Conservation (phyloP, 2,113 vertebrate genomes). For the Tragelaphus strepsiceros region DNA sequence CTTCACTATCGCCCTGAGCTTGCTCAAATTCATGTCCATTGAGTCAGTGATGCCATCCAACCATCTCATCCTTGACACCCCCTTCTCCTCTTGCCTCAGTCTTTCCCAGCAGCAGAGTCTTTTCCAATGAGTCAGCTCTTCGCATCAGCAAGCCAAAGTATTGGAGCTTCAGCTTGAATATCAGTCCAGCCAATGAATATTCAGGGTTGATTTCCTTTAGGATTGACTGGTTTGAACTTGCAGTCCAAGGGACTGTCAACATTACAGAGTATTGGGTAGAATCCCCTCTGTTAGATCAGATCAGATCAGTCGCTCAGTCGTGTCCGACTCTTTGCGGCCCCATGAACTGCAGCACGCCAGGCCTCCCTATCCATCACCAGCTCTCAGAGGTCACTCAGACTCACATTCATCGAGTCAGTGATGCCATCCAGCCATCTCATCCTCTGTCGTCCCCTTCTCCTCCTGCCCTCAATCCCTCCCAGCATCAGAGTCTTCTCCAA, state of each 20-base stretch:
- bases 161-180: background rate
- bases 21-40: background rate
- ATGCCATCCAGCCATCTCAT: too few relatives aligned
- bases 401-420: too few relatives aligned
- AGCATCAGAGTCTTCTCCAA: too few relatives aligned
- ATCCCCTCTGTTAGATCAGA: too few relatives aligned
- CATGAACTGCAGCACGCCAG: too few relatives aligned
- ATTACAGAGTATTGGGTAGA: background rate
- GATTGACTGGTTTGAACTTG: background rate
- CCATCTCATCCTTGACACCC: background rate
- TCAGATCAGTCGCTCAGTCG: too few relatives aligned
- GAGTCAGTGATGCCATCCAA: background rate
- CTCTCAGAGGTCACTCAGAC: too few relatives aligned
- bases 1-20: background rate
- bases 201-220: background rate
- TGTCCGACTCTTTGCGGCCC: too few relatives aligned
- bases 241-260: background rate
- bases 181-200: background rate
- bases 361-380: too few relatives aligned
- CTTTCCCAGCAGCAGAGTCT: background rate
- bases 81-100: background rate
- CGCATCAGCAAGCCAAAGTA: accelerated
- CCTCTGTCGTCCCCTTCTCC: too few relatives aligned
- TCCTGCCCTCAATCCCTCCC: too few relatives aligned
- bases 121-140: background rate